These are phyloP conservation scores for Syndactyla subalaris DNA, from an alignment of 2,797 vertebrate species.

Conservation along the genomic window DNA sequence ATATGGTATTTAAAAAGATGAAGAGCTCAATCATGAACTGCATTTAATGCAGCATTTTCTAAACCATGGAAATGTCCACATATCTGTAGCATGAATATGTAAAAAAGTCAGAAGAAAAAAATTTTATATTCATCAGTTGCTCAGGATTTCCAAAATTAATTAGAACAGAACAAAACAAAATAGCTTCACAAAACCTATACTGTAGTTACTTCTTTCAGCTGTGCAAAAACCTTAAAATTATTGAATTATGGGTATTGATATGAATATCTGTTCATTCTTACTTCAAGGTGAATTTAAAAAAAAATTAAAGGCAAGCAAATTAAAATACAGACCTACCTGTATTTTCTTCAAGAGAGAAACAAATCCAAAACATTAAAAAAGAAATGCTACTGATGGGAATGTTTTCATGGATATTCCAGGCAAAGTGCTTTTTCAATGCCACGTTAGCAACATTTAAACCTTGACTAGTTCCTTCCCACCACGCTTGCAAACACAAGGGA, in stretches of 20 bases:
- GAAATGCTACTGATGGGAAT: rapidly evolving
- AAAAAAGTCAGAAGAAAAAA: background rate
- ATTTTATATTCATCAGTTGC: background rate
- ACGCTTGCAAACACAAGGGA: background rate
- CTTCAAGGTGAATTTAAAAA: background rate
- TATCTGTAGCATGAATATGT: background rate
- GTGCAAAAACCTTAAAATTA: background rate
- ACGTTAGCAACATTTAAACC: background rate
- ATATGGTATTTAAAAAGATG: background rate
- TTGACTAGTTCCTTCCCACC: background rate
- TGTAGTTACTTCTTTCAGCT: background rate
- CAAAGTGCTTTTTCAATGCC: background rate
- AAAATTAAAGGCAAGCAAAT: background rate
- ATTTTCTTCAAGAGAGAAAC: background rate
- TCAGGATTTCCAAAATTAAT: background rate
- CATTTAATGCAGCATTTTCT: background rate
- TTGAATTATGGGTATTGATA: background rate
- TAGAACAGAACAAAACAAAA: background rate
- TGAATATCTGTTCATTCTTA: background rate
- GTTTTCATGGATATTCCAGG: background rate
- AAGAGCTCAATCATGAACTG: background rate
- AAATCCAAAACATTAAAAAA: background rate
- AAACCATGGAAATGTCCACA: background rate
- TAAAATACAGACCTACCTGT: background rate
- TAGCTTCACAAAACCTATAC: background rate